These are phyloP conservation scores for Hemicentrotus pulcherrimus DNA, from an alignment of 35 echinoderm and acorn worm genomes.

Conservation along the genomic window DNA sequence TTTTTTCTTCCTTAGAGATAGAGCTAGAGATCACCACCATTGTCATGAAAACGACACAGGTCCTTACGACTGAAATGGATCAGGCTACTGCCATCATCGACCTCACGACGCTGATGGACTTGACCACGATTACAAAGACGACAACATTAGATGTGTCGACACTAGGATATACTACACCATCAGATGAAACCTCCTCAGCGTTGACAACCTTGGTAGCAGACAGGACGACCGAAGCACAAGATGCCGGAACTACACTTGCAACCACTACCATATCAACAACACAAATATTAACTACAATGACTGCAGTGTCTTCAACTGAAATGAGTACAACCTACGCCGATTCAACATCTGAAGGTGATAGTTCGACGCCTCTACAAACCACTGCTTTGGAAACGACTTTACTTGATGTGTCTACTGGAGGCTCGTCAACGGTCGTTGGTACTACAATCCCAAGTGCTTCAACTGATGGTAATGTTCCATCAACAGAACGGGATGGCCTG, in stretches of 20 bases:
- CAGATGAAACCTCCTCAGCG: not conserved
- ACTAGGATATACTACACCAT: not conserved
- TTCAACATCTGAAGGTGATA: not conserved
- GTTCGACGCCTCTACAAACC: not conserved
- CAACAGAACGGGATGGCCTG: not conserved
- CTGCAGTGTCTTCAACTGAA: not conserved
- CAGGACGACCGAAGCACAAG: not conserved
- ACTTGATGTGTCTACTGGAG: not conserved
- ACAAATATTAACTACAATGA: not conserved
- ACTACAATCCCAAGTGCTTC: not conserved
- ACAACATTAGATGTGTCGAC: not conserved
- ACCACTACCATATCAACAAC: not conserved
- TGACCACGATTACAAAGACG: not conserved
- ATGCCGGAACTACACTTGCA: not conserved
- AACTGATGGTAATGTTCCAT: not conserved
- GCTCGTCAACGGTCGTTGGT: not conserved
- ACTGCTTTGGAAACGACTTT: not conserved
- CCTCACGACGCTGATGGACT: not conserved
- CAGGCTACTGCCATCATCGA: not conserved
- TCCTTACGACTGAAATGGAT: not conserved
- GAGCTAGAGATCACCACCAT: not conserved
- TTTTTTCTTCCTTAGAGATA: not conserved
- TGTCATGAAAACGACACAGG: not conserved
- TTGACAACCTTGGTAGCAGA: not conserved
- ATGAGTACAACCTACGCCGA: not conserved